Percentiles rank a stretch among this genome's conserved stretches.
Conservation (phyloP, 2,797 vertebrate species). For the Cirrhinus mrigala region DNA sequence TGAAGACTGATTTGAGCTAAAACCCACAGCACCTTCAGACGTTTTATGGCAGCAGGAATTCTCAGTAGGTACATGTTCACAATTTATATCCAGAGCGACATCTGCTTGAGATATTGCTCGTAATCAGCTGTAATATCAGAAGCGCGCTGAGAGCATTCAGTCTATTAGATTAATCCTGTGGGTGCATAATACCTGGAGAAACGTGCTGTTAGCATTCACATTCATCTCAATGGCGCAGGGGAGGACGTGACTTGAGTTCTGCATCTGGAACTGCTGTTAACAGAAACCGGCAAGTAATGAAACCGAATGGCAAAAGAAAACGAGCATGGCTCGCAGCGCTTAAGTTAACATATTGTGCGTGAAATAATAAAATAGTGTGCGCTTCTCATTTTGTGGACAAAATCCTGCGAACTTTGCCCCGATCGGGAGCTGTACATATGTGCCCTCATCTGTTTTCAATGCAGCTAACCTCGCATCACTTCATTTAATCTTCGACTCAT, state of each 20-base stretch:
- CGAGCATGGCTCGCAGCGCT: no score
- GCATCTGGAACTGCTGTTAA: neutral
- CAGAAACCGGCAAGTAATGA: no score
- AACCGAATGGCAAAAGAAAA: no score
- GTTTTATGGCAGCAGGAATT: neutral
- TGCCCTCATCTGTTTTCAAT: no score
- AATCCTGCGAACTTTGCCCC: no score
- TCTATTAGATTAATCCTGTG: neutral
- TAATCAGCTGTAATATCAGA: constrained; percentile 17
- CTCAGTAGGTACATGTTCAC: constrained; percentile 3
- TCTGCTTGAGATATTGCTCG: constrained; percentile 22
- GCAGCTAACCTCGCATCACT: no score
- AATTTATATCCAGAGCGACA: neutral
- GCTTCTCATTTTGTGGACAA: no score
- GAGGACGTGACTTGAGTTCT: neutral
- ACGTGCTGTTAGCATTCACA: neutral
- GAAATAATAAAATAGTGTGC: no score
- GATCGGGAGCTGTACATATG: no score
- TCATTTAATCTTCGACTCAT: no score
- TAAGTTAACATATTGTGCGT: no score
- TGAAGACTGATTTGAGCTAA: neutral
- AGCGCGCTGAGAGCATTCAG: neutral
- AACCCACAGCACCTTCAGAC: neutral
- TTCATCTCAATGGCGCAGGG: constrained; percentile 1
- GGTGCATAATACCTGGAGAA: neutral